phyloP scores from a whole-genome alignment of 2,888 invertebrate genomes.

The Hoplodrina ambigua region DNA sequence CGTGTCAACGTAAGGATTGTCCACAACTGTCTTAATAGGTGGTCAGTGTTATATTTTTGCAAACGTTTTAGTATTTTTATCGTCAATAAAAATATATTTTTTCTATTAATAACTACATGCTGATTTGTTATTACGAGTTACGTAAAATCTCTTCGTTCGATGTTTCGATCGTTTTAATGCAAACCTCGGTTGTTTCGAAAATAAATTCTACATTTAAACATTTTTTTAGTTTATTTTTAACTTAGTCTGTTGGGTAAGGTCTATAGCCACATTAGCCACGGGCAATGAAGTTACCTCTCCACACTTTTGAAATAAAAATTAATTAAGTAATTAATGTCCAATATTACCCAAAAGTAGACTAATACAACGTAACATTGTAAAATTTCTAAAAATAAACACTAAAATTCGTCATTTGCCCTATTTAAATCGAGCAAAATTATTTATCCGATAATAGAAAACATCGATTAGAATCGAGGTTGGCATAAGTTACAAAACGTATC shows the following conservation, averaged over 20 bases:
- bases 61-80: not conserved
- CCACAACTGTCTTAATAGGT: constrained; percentile 3
- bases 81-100: not conserved
- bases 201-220: not conserved
- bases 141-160: not conserved
- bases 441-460: constrained; percentile 30
- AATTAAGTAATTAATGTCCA: too few relatives aligned
- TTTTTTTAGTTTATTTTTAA: not conserved
- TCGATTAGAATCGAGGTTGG: constrained; percentile 39
- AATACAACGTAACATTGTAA: too few relatives aligned
- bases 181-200: not conserved
- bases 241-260: too few relatives aligned
- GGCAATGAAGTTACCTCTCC: too few relatives aligned
- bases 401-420: not conserved
- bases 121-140: not conserved
- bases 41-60: not conserved
- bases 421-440: constrained; percentile 1
- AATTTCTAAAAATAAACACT: too few relatives aligned
- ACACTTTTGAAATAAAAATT: too few relatives aligned
- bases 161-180: too few relatives aligned
- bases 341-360: too few relatives aligned
- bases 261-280: too few relatives aligned
- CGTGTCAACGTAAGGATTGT: constrained; percentile 18
- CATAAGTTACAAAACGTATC: constrained; percentile 36
- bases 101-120: not conserved